phyloP scores from a whole-genome alignment of 2,888 invertebrate genomes.

The Athripsodes cinereus region DNA sequence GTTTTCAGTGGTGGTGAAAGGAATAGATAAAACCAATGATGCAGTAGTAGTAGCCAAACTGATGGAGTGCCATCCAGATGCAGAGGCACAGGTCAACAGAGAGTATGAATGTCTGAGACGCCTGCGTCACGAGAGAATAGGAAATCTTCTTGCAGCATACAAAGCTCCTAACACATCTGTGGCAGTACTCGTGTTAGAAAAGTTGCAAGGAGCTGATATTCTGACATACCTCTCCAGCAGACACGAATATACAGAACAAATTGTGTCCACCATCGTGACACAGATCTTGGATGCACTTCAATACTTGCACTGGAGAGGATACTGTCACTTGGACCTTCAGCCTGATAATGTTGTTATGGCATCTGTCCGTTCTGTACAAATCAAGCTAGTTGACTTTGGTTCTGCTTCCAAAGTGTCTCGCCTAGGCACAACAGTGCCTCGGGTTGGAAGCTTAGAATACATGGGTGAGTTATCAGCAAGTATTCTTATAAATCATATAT shows the following conservation, averaged over 20 bases:
- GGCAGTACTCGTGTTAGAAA: conserved; percentile 71
- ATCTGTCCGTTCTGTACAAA: conserved; percentile 72
- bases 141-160: conserved; percentile 65
- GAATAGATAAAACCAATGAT: conserved; percentile 68
- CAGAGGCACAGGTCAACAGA: conserved; percentile 59
- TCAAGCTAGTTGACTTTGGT: conserved; percentile 91
- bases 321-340: conserved; percentile 83
- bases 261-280: conserved; percentile 77
- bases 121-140: conserved; percentile 83
- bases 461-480: conserved; percentile 44
- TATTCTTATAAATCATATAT: too few relatives aligned
- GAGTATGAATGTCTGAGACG: conserved; percentile 82
- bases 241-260: conserved; percentile 90
- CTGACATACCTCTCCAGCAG: conserved; percentile 81
- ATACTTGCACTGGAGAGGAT: conserved; percentile 92
- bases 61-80: conserved; percentile 60
- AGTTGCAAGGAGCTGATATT: conserved; percentile 86
- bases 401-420: conserved; percentile 77
- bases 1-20: conserved; percentile 81
- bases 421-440: conserved; percentile 65
- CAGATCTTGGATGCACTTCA: conserved; percentile 88
- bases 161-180: conserved; percentile 61
- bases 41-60: conserved; percentile 80
- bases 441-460: conserved; percentile 70
- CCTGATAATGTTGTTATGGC: conserved; percentile 95